Base-by-base conservation (phyloP, 2,888 invertebrate genomes). In the Neoascia interrupta region DNA sequence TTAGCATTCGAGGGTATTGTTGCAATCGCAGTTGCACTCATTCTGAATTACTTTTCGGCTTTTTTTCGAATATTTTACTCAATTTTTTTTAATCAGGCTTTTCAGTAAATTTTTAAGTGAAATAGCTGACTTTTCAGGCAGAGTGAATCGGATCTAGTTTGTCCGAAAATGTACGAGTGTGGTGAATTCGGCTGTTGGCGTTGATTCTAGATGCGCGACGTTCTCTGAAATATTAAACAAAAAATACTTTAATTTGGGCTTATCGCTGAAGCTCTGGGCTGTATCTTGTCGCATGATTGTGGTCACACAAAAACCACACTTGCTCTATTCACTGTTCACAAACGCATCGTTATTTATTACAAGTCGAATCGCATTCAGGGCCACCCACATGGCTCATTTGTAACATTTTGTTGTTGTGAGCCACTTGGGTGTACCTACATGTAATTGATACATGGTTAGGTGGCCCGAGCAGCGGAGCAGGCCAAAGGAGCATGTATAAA, bases 21-120 rank as follows among this genome's bases (percentile, higher is more conserved):
- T 54, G 82, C 80, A 68, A 81, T 76, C 81, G 83, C 84, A 72
- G 74, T 83, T 83, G 86, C 84, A 84, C 85, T 85, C 85, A 85
- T 85, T 81, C 82, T 82, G 10, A 58, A 60, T 21, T 21, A 41
- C 11, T 60, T 43, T 69, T 58, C 5, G 16, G 43, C 36, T 34
- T 21, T 5, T 31, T 47, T 21, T 36, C 19, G 18, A 31, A 39
- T 63, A 39, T 60, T 45, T 54, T 41, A 11, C 21, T 3, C 21
- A 6, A 26, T 37, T 49, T 31, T 39, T 37, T 49, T 45, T 19
- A 36, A 37, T 68, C n/a, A n/a, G n/a, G n/a, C n/a, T n/a, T 58
- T 61, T 54, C 19, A 36, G 56, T 18, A 61, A 66, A 56, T 51
- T 56, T 43, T 60, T 13, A 54, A 54, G 39, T 61, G 16, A 51